Evolutionary conservation across 2,888 invertebrate species (phyloP), one percentile per base, ranked within the genome.

Genomic region (Acrocyrtus sp.): DNA sequence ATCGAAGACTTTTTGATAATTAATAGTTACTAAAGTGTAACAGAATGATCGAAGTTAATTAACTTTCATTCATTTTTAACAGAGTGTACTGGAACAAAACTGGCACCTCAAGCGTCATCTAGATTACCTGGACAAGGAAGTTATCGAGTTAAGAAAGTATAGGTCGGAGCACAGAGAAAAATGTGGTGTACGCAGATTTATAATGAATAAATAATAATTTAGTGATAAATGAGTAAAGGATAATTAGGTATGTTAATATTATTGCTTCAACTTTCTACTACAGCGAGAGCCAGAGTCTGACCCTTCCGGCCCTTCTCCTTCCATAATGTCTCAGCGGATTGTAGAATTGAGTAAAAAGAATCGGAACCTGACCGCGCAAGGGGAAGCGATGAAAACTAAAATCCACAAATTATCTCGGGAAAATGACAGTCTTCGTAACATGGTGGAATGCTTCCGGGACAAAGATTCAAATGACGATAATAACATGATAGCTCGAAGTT

Each of bases 341-440:
- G 87, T 90, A 0, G 90, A 90, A 65, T 84, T 91, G 5, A 90
- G 89, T 80, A 90, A 89, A 82, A 89, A 89, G 82, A 87, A 90
- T 57, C 84, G 90, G 34, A 90, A 90, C 79, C 86, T 89, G 70
- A 88, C 87, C 2, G 74, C 77, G 12, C 77, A 81, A 45, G 62
- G 72, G 19, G 75, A 83, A 86, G 82, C 86, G 86, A 45, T 88
- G 88, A 79, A 86, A 86, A 4, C 83, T 74, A 87, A 89, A 82
- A 81, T 90, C 0, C 90, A 89, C 84, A 87, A 86, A 56, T 82
- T 90, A 0, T 88, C 87, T 12, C 27, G 54, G 2, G 77, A 75
- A 56, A 77, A 73, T 73, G 90, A 88, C 17, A 91, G 90, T 83
- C 82, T 92, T 1, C 34, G n/a, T 19, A 76, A 58, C 27, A 63